A percentile compares a stretch with the other conserved stretches of the same genome.
phyloP scores from a whole-genome alignment of 2,888 invertebrate species.

The Pardosa pseudoannulata region DNA sequence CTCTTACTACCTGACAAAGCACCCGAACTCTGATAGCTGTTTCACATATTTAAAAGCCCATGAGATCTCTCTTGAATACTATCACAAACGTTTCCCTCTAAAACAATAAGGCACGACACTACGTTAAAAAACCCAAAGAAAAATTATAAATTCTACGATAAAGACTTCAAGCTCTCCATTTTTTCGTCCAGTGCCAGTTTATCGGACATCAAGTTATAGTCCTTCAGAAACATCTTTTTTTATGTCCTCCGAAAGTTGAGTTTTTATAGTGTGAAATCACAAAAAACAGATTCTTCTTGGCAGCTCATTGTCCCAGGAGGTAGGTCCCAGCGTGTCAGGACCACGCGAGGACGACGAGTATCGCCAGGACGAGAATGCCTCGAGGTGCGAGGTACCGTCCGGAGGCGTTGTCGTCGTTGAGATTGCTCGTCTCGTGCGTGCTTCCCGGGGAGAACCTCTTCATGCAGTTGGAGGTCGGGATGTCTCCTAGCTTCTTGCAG shows the following conservation, averaged over 20 bases:
- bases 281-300: background rate
- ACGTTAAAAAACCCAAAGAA: background rate
- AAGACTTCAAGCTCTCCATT: background rate
- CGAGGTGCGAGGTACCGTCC: background rate
- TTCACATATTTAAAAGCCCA: no score
- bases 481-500: slow-evolving; percentile 35
- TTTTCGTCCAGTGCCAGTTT: background rate
- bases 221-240: no score
- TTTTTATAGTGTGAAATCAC: no score
- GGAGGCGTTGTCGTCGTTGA: background rate
- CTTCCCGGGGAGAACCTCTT: slow-evolving; percentile 33
- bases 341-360: background rate
- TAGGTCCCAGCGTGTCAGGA: background rate
- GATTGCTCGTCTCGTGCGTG: slow-evolving; percentile 33
- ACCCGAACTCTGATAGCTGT: no score
- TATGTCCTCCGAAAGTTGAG: background rate
- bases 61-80: background rate
- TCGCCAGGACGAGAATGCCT: background rate
- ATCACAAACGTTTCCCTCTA: background rate
- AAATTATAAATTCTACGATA: background rate
- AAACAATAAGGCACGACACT: slow-evolving; percentile 15
- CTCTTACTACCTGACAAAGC: no score
- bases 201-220: background rate
- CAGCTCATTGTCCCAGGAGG: background rate
- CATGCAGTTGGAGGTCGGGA: slow-evolving; percentile 43